Conservation (phyloP, 1,140 invertebrate genomes). For the Homalodisca vitripennis region DNA sequence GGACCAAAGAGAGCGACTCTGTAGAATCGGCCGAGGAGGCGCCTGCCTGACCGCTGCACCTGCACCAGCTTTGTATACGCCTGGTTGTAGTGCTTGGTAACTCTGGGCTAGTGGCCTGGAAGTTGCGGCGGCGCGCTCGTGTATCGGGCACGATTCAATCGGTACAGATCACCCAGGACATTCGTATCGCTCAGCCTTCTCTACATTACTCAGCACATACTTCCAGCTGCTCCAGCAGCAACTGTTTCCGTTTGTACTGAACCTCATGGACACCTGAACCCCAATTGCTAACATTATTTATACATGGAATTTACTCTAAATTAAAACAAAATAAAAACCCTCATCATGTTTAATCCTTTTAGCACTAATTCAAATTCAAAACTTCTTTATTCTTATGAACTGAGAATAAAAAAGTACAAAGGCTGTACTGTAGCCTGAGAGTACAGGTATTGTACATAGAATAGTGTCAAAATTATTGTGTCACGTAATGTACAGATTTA, state of each 20-base stretch:
- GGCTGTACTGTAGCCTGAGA: too few species aligned
- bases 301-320: too few species aligned
- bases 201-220: conserved; percentile 75
- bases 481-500: too few species aligned
- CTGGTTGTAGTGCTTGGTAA: conserved; percentile 76
- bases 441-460: too few species aligned
- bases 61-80: conserved; percentile 88
- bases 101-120: conserved; percentile 70
- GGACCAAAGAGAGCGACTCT: conserved; percentile 79
- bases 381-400: too few species aligned
- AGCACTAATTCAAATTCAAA: too few species aligned
- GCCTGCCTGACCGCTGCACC: conserved; percentile 77
- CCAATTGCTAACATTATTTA: too few species aligned
- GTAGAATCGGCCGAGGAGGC: conserved; percentile 91
- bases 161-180: conserved; percentile 84
- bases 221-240: conserved; percentile 80
- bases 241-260: conserved; percentile 83
- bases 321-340: too few species aligned
- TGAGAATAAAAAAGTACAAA: too few species aligned
- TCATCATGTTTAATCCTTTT: too few species aligned
- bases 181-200: conserved; percentile 90
- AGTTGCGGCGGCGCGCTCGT: conserved; percentile 82
- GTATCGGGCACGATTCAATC: conserved; percentile 87
- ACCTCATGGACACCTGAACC: conserved; percentile 87
- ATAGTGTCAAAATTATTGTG: too few species aligned